These are phyloP conservation scores for Larimichthys polyactis DNA, from an alignment of 2,113 vertebrate species.

Conservation along the genomic window DNA sequence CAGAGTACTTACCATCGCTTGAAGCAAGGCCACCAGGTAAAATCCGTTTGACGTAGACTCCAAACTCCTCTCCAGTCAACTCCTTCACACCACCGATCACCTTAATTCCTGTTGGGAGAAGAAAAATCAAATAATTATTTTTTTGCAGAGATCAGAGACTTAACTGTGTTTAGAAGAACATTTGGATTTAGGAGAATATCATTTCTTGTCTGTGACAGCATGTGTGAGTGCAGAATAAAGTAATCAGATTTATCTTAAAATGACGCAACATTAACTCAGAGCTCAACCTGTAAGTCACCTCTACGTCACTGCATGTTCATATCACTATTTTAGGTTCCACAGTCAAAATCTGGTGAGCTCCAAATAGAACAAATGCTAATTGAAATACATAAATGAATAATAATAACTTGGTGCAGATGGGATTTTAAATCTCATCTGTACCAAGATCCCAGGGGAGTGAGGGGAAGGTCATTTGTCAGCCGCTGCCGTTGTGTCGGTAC, in stretches of 20 bases:
- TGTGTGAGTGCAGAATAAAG: too few relatives aligned
- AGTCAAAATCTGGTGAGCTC: neutral
- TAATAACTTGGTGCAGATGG: conserved; percentile 40
- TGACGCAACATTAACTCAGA: neutral
- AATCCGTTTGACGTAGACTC: conserved; percentile 93
- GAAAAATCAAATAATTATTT: neutral
- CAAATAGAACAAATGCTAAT: conserved; percentile 24
- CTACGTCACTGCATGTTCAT: neutral
- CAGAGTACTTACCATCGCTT: conserved; percentile 82
- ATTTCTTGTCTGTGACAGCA: neutral
- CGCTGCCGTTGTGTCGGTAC: neutral
- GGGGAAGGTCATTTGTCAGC: conserved; percentile 1
- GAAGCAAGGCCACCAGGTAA: conserved; percentile 91
- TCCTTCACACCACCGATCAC: conserved; percentile 93
- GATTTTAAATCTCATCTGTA: conserved; percentile 17
- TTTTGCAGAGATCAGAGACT: neutral
- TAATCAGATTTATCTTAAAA: neutral
- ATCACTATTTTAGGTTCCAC: neutral
- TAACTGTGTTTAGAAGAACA: neutral
- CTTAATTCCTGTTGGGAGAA: conserved; percentile 87
- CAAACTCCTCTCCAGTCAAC: conserved; percentile 89
- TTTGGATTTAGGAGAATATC: neutral
- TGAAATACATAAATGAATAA: conserved; percentile 43
- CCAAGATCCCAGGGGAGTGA: neutral
- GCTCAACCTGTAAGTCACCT: neutral